These are phyloP conservation scores for Pelochelys cantorii DNA, from an alignment of 2,797 vertebrate genomes.

Conservation along the genomic window DNA sequence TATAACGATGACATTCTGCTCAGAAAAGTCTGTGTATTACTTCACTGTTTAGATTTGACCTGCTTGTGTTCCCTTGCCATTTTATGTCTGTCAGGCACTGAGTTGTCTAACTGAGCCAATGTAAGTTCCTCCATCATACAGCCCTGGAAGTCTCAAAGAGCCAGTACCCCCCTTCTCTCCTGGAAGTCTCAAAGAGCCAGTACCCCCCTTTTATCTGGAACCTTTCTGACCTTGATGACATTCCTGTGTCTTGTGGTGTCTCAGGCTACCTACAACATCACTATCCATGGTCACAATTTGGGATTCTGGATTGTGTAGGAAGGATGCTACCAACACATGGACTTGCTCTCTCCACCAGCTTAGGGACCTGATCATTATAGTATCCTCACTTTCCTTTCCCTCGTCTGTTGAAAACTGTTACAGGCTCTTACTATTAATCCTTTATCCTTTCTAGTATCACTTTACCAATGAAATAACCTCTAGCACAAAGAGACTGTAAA, in stretches of 20 bases:
- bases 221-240: background rate
- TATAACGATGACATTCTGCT: background rate
- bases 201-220: background rate
- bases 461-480: background rate
- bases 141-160: background rate
- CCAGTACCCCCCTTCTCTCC: background rate
- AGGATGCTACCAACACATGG: background rate
- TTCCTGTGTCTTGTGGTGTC: background rate
- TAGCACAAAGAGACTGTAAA: background rate
- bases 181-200: background rate
- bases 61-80: background rate
- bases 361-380: background rate
- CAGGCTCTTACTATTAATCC: background rate
- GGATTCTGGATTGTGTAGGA: background rate
- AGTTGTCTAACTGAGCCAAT: background rate
- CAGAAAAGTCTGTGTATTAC: background rate
- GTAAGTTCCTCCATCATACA: background rate
- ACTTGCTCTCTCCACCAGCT: background rate
- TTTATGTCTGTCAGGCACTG: background rate
- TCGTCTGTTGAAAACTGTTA: background rate
- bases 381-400: background rate
- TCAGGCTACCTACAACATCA: background rate
- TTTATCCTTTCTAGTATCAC: background rate
- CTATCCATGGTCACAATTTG: background rate
- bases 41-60: background rate